phyloP scores from a whole-genome alignment of 2,888 invertebrate species.

The Xestia ashworthii region DNA sequence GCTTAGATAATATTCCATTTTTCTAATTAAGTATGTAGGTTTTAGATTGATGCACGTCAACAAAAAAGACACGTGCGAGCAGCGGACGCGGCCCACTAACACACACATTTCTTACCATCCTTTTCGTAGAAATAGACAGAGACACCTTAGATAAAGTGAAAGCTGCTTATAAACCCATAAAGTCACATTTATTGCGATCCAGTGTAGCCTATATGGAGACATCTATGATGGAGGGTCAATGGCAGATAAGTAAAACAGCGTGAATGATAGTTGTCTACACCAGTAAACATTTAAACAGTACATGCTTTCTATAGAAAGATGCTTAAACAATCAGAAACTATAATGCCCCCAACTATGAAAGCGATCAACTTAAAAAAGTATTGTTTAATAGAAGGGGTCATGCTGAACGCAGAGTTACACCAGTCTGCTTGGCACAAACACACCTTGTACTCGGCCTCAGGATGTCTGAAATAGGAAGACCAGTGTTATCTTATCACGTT shows the following conservation, averaged over 20 bases:
- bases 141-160: slow-evolving; percentile 88
- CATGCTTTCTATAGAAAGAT: slow-evolving; percentile 37
- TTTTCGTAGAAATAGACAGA: slow-evolving; percentile 89
- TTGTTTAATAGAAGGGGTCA: slow-evolving; percentile 46
- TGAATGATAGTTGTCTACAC: slow-evolving; percentile 46
- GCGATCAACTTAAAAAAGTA: slow-evolving; percentile 34
- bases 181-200: slow-evolving; percentile 86
- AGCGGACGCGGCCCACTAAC: slow-evolving; percentile 89
- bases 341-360: slow-evolving; percentile 36
- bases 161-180: slow-evolving; percentile 87
- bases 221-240: slow-evolving; percentile 72
- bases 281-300: slow-evolving; percentile 36
- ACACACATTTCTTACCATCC: slow-evolving; percentile 89
- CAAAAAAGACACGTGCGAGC: slow-evolving; percentile 83
- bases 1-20: slow-evolving; percentile 78
- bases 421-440: slow-evolving; percentile 86
- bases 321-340: slow-evolving; percentile 33
- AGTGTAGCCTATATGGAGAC: slow-evolving; percentile 77
- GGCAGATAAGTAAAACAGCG: slow-evolving; percentile 56
- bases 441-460: slow-evolving; percentile 83
- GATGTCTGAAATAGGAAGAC: slow-evolving; percentile 75
- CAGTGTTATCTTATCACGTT: slow-evolving; percentile 4
- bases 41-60: slow-evolving; percentile 80
- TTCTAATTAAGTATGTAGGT: slow-evolving; percentile 84
- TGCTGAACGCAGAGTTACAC: slow-evolving; percentile 77